phyloP scores from a whole-genome alignment of 2,113 vertebrate species.

The Dasyurus viverrinus region DNA sequence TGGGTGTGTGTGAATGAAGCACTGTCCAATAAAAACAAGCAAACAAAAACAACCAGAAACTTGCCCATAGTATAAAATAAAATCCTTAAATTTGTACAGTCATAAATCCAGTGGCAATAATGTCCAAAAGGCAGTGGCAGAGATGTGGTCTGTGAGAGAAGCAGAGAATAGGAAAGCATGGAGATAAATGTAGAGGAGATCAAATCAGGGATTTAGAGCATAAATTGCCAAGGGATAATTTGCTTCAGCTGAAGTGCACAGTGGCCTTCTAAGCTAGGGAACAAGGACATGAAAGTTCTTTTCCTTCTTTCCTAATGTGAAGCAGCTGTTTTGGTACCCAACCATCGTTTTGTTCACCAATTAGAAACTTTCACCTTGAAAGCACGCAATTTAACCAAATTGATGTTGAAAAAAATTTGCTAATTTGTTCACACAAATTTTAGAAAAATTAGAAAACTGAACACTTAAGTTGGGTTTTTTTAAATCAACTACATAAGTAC shows the following conservation, averaged over 20 bases:
- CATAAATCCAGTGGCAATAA: background rate
- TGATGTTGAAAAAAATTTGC: conserved; percentile 32
- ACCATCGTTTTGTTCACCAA: conserved; percentile 36
- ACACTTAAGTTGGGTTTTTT: background rate
- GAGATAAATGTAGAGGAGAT: background rate
- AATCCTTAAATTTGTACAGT: background rate
- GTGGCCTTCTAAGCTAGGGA: background rate
- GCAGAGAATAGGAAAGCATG: background rate
- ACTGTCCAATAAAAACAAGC: background rate
- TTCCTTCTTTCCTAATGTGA: background rate
- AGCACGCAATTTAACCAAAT: conserved; percentile 43
- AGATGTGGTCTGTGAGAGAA: background rate
- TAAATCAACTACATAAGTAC: background rate
- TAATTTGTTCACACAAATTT: conserved; percentile 10
- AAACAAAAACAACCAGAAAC: background rate
- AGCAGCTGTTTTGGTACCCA: background rate
- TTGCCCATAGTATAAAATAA: background rate
- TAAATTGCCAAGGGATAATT: background rate
- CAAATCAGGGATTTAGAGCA: background rate
- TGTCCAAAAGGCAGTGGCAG: background rate
- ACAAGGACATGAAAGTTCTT: background rate
- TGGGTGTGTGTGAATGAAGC: background rate
- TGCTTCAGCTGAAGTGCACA: background rate
- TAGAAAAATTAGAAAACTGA: conserved; percentile 18
- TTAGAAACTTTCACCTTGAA: conserved; percentile 43